Base-by-base conservation (phyloP, 1,140 invertebrate species). In the Ceratina australensis region DNA sequence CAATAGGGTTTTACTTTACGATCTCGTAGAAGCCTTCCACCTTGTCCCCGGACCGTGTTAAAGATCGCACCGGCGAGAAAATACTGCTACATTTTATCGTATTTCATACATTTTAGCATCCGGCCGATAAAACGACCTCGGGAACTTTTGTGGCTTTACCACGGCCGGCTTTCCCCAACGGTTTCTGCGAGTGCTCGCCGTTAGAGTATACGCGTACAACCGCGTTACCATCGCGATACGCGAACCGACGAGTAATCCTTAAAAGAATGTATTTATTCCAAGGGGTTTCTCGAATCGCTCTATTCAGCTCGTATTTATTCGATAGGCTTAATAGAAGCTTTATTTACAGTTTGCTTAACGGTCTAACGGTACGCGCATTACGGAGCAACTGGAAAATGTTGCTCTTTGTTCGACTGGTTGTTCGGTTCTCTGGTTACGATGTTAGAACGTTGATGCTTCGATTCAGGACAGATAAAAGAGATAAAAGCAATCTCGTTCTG, bases 1-100 rank as follows among this genome's bases (percentile, higher is more conserved):
- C 78, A 84, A 77, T 74, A 79, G 81, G 68, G 52, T 59, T 66
- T 72, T 84, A 80, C 78, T 84, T 84, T 84, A 84, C 83, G 81
- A 84, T 84, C 83, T 84, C 83, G 78, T 84, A 83, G 78, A 74
- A 79, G n/a, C 33, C 54, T 60, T 74, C 78, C 83, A 72, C 59
- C 60, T 80, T 77, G 77, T 73, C 57, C 26, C 50, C 33, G 33
- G 69, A 3, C 60, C 42, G 67, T 77, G 72, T 75, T 83, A 83
- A 80, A 80, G 72, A 83, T 76, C 83, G 78, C 20, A 16, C 26
- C 74, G 73, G 68, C 49, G 73, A 84, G 83, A 80, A 77, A 81
- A 80, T 71, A 74, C 65, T 59, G 69, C 59, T 65, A 72, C 77
- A 82, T 79, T 82, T 84, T 76, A 82, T 49, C 69, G 73, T 72